Evolutionary conservation across 2,113 vertebrate species (phyloP), one percentile per base, ranked within the genome.

Genomic region (Trochalopteron elliotii): DNA sequence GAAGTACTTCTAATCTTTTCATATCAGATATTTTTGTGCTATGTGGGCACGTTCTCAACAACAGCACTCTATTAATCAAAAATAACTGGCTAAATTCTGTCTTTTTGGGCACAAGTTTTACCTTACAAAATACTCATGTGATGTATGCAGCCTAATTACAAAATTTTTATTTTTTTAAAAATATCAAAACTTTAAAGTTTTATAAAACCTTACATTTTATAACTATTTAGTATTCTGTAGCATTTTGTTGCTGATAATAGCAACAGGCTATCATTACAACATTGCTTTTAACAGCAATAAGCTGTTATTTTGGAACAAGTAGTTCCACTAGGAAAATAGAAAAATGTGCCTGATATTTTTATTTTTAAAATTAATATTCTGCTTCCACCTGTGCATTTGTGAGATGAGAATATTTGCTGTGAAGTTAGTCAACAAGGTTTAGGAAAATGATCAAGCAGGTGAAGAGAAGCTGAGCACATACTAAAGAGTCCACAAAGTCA

Each of bases 1-100:
- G 18, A 93, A 93, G 71, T 81, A 45, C n/a, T 52, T 93, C 93
- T 83, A 89, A 81, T 87, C 80, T 31, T 71, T 78, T 47, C 35
- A 33, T 60, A 44, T 81, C 15, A 81, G 39, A 37, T 87, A 86
- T 74, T 74, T 92, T 75, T 83, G 30, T 93, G 52, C 44, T 68
- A 20, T 60, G 49, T 60, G 57, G 42, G 28, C 25, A 50, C 2
- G 2, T 56, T 71, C 64, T 92, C 47, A 71, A 44, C 30, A 83
- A 39, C 13, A 59, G 10, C 39, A 37, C 9, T 81, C 35, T 9
- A 18, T 49, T 67, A 59, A 59, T 90, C 18, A n/a, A 83, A 92
- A 95, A 72, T 47, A 86, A 42, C 15, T 49, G 92, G 40, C 11
- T 42, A 42, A 84, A 39, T 77, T 77, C 35, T 40, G 3, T 44